Evolutionary conservation across 2,888 invertebrate genomes (phyloP).

Genomic region (Lissonota sp.): DNA sequence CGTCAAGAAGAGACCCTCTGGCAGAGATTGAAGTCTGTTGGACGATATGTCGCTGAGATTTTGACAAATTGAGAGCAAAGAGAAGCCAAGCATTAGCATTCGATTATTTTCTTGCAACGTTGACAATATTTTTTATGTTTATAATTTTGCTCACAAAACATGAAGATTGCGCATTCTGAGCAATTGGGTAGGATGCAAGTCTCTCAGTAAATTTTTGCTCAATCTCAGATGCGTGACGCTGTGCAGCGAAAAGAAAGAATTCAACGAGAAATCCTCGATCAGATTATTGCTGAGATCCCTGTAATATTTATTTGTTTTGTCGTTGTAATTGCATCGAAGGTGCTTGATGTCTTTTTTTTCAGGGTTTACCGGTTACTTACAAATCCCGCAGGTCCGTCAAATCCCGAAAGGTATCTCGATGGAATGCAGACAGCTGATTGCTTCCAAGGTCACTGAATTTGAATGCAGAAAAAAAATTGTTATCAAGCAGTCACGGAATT

Average conservation of each 20-base stretch:
- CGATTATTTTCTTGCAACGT: no score
- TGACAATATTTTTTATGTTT: no score
- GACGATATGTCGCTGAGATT: slow-evolving; percentile 86
- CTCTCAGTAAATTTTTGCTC: slow-evolving; percentile 77
- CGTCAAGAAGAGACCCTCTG: slow-evolving; percentile 85
- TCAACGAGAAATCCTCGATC: slow-evolving; percentile 79
- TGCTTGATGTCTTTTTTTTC: background rate
- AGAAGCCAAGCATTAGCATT: background rate
- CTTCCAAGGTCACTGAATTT: slow-evolving; percentile 89
- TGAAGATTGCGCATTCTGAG: slow-evolving; percentile 77
- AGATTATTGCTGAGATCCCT: slow-evolving; percentile 80
- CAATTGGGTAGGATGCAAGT: slow-evolving; percentile 78
- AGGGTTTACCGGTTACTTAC: slow-evolving; percentile 79
- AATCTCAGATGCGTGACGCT: slow-evolving; percentile 77
- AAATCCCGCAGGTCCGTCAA: slow-evolving; percentile 86
- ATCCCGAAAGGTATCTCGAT: slow-evolving; percentile 89
- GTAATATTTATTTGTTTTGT: background rate
- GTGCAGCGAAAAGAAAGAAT: slow-evolving; percentile 78
- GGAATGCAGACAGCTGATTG: slow-evolving; percentile 88
- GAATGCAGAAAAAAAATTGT: no score
- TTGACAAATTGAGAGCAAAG: background rate
- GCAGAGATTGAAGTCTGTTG: slow-evolving; percentile 87
- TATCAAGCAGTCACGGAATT: no score
- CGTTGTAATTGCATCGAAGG: background rate
- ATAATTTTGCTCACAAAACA: slow-evolving; percentile 75